Percentiles rank a stretch among this genome's conserved stretches.
These are phyloP conservation scores for Himalopsyche kuldschensis DNA, from an alignment of 2,888 invertebrate species.

Conservation along the genomic window DNA sequence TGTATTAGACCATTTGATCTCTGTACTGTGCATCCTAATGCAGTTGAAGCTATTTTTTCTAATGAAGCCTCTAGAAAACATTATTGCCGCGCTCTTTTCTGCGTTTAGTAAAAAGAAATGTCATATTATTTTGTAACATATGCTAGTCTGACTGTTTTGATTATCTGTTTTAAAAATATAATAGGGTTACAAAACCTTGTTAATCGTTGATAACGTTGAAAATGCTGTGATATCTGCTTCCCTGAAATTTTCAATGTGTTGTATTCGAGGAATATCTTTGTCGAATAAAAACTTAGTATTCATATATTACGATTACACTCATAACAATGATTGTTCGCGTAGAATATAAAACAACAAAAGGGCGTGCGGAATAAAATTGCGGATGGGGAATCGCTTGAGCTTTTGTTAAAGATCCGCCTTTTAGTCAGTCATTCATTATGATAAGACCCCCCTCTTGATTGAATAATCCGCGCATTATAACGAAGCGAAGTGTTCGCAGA, in stretches of 20 bases:
- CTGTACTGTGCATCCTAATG: no score
- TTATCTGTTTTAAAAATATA: no score
- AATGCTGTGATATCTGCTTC: no score
- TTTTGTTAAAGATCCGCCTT: conserved; percentile 29
- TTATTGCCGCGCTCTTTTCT: no score
- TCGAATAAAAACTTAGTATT: not conserved
- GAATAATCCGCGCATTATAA: conserved; percentile 36
- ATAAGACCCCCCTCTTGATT: conserved; percentile 36
- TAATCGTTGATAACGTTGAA: no score
- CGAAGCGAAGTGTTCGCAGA: conserved; percentile 7
- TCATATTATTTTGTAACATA: no score
- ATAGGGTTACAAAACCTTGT: no score
- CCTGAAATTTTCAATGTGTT: not conserved
- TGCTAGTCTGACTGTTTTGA: no score
- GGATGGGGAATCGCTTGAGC: not conserved
- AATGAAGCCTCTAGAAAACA: no score
- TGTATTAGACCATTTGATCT: no score
- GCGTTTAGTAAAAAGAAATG: no score
- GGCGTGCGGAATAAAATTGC: not conserved
- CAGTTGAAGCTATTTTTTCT: no score
- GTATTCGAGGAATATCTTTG: not conserved
- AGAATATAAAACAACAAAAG: not conserved
- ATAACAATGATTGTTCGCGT: not conserved
- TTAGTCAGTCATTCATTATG: conserved; percentile 37
- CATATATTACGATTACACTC: not conserved